Evolutionary conservation across 2,888 invertebrate genomes (phyloP).

Genomic region (Mesopsocus fuscifrons): DNA sequence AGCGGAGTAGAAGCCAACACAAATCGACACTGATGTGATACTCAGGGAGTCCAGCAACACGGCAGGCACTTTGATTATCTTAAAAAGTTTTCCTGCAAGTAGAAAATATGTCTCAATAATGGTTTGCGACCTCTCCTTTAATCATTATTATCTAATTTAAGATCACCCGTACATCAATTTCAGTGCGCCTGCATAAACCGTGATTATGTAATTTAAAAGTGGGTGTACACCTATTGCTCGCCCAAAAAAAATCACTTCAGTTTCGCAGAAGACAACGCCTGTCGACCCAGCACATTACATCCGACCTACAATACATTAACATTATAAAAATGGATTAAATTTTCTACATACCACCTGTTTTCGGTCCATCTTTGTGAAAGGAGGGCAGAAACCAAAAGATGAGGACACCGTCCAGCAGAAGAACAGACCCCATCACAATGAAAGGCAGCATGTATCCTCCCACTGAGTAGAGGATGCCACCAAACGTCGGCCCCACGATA

Average conservation of each 20-base stretch:
- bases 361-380: too few species aligned
- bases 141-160: conserved; percentile 3
- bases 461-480: conserved; percentile 22
- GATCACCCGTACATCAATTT: background rate
- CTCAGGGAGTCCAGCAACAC: conserved; percentile 22
- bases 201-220: too few species aligned
- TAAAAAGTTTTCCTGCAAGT: conserved; percentile 16
- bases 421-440: conserved; percentile 24
- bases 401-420: conserved; percentile 22
- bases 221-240: background rate
- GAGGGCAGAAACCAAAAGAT: conserved; percentile 23
- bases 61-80: conserved; percentile 21
- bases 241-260: too few species aligned
- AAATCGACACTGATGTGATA: conserved; percentile 22
- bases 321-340: too few species aligned
- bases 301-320: too few species aligned
- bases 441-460: conserved; percentile 31
- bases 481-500: conserved; percentile 24
- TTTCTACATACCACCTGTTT: background rate
- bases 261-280: too few species aligned
- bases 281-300: too few species aligned
- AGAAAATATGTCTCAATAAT: too few species aligned
- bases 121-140: too few species aligned
- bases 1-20: conserved; percentile 31
- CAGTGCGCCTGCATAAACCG: too few species aligned